A percentile compares a stretch with the other conserved stretches of the same genome.
phyloP scores from a whole-genome alignment of 2,113 vertebrate species.

The Mormyrus lacerda region DNA sequence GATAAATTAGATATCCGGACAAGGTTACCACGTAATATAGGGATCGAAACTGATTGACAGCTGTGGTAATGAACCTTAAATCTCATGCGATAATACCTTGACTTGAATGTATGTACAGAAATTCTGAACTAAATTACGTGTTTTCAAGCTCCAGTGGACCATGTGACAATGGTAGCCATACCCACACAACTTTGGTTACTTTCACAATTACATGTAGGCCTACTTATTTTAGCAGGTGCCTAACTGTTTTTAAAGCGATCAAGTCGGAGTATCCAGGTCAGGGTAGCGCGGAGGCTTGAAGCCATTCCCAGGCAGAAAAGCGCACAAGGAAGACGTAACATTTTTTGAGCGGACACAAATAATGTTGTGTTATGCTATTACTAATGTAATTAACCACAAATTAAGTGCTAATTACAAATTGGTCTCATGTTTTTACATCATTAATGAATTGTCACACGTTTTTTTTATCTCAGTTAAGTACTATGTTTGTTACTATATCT shows the following conservation, averaged over 20 bases:
- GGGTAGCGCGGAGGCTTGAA: background rate
- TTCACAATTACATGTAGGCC: background rate
- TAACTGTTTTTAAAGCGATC: background rate
- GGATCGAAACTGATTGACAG: background rate
- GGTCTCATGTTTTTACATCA: background rate
- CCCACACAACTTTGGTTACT: background rate
- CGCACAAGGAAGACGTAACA: background rate
- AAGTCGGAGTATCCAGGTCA: background rate
- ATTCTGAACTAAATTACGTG: background rate
- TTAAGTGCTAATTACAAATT: too few species aligned
- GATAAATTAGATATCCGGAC: background rate
- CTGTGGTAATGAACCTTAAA: background rate
- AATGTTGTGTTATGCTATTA: background rate
- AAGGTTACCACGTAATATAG: background rate
- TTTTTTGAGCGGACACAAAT: background rate
- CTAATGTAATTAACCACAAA: background rate
- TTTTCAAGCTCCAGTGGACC: background rate
- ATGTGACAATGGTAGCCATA: background rate
- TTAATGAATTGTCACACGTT: too few species aligned
- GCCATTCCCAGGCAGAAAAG: background rate
- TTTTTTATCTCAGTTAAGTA: too few species aligned
- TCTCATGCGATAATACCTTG: background rate
- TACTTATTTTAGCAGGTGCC: background rate
- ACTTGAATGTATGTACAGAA: background rate
- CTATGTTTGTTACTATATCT: too few species aligned